Evolutionary conservation across 1,140 invertebrate species (phyloP).

Genomic region (Aphidius ervi): DNA sequence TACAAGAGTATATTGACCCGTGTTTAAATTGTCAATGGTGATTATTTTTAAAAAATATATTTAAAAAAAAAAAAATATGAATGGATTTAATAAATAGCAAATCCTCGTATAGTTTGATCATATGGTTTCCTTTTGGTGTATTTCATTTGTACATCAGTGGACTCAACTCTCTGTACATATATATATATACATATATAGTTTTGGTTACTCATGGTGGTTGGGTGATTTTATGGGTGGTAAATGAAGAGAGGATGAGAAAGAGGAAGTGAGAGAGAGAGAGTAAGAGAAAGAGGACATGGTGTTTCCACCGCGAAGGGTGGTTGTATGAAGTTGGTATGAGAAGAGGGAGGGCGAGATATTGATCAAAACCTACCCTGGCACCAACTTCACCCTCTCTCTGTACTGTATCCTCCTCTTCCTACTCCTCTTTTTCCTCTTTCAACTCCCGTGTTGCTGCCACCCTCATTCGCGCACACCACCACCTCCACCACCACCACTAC

Average conservation of each 20-base stretch:
- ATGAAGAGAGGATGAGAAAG: neutral
- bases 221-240: conserved; percentile 27
- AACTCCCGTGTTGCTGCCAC: conserved; percentile 15
- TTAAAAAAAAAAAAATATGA: too few relatives aligned
- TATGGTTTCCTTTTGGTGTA: conserved; percentile 26
- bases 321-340: conserved; percentile 11
- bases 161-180: conserved; percentile 8
- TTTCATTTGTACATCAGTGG: too few relatives aligned
- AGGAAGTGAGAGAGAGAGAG: neutral
- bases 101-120: conserved; percentile 28
- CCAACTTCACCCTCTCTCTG: conserved; percentile 35
- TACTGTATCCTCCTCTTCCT: conserved; percentile 15
- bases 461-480: conserved; percentile 6
- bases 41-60: too few relatives aligned
- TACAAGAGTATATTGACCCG: too few relatives aligned
- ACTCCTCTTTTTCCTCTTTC: conserved; percentile 19
- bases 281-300: conserved; percentile 38
- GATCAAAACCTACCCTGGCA: conserved; percentile 55
- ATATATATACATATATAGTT: conserved; percentile 38
- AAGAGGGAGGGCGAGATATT: conserved; percentile 52
- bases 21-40: too few relatives aligned
- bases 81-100: neutral
- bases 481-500: neutral
- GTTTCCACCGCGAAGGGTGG: conserved; percentile 42
- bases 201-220: conserved; percentile 52